These are phyloP conservation scores for Prenolepis imparis DNA, from an alignment of 2,888 invertebrate species.

Conservation along the genomic window DNA sequence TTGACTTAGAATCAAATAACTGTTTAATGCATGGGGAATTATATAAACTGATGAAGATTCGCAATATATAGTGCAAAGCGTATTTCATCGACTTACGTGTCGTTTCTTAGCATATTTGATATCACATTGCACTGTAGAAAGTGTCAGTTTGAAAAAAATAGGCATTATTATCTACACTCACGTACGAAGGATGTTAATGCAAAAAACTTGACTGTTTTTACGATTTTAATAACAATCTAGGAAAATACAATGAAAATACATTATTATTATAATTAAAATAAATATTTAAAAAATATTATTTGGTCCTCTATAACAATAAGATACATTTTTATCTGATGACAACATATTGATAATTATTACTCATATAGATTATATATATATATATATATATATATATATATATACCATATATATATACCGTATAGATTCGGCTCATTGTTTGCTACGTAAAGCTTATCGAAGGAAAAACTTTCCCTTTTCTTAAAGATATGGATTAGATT, in stretches of 20 bases:
- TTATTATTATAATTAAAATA: conserved; percentile 7
- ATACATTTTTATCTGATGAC: too few species aligned
- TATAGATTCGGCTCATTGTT: too few species aligned
- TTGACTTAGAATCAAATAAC: conserved; percentile 17
- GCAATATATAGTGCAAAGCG: neutral
- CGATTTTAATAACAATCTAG: neutral
- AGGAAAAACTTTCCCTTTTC: too few species aligned
- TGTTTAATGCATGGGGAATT: neutral
- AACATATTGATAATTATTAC: too few species aligned
- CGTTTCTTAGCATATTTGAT: neutral
- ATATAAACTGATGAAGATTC: neutral
- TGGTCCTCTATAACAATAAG: too few species aligned
- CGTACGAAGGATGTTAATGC: neutral
- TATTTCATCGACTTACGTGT: neutral
- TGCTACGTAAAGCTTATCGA: too few species aligned
- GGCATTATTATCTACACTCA: neutral
- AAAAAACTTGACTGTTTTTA: too few species aligned
- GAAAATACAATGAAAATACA: neutral
- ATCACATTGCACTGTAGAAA: neutral
- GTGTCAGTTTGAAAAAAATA: neutral
- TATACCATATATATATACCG: too few species aligned
- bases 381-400: too few species aligned
- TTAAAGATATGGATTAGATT: too few species aligned
- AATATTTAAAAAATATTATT: neutral
- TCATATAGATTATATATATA: too few species aligned